Base-by-base conservation (phyloP, 2,888 invertebrate genomes). In the Lypha dubia region DNA sequence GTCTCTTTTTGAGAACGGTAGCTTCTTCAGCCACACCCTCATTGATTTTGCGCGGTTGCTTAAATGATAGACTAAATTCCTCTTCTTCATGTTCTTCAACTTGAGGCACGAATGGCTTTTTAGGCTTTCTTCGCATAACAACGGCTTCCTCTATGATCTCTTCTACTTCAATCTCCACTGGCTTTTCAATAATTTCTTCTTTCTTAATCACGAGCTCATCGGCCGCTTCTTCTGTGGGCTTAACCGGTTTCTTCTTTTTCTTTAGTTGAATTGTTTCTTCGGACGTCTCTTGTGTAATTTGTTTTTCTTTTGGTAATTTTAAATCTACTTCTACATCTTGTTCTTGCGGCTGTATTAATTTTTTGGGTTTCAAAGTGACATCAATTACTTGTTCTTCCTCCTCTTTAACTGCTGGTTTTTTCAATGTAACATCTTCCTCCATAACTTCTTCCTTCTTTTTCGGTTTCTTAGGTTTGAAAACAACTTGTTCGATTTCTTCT, bases 141-240 rank as follows among this genome's bases (percentile, higher is more conserved):
- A 91, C 79, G 2, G 91, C 92, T 82, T 92, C 92, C 79, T 92
- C 92, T 22, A 91, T 82, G 11, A 91, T 88, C 87, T 92, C 92
- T 92, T 94, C 94, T 89, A 94, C 94, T 74, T 93, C 92, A 65
- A 93, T 91, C 89, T 94, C 94, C 87, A 94, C 93, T 20, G 93
- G 92, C 86, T 93, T 92, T 86, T 92, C 90, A 86, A 89, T 87
- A 11, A 91, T 81, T 9, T 90, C 88, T 81, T 89, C 89, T 77
- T 91, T 90, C 77, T 88, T 89, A 51, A 92, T 88, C 77, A 91
- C 88, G 87, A 92, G 89, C 32, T 90, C 89, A 87, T 91, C 92
- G 3, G 91, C 90, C 41, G 90, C 91, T 87, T 92, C 92, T 81
- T 91, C 91, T 0, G 88, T 77, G 0, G 85, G 80, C 32, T 89